Evolutionary conservation across 2,888 invertebrate genomes (phyloP).

Genomic region (Arctia plantaginis): DNA sequence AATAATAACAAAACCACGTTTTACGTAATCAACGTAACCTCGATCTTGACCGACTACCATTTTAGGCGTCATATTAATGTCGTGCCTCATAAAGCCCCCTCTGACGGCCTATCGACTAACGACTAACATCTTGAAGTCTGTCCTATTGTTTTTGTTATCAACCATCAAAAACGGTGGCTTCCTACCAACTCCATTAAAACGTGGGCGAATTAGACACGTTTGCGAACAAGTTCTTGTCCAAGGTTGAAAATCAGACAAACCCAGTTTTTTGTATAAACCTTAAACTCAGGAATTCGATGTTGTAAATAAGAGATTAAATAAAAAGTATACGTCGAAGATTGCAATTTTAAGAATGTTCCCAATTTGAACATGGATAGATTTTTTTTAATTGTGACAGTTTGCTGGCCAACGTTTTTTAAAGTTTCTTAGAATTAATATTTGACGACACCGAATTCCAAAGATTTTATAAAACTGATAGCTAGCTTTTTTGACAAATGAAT

Average conservation of each 20-base stretch:
- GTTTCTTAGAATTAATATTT: not conserved
- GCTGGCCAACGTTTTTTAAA: not conserved
- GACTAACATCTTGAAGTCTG: constrained; percentile 36
- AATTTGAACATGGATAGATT: not conserved
- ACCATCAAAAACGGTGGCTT: constrained; percentile 36
- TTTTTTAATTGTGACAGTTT: not conserved
- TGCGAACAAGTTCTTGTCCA: constrained; percentile 54
- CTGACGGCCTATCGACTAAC: constrained; percentile 28
- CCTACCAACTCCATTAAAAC: constrained; percentile 34
- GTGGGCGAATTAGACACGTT: constrained; percentile 51
- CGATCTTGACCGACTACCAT: constrained; percentile 32
- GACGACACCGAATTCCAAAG: not conserved
- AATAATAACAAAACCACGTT: not conserved
- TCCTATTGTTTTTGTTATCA: constrained; percentile 54
- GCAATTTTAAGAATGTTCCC: not conserved
- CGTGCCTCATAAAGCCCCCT: constrained; percentile 19
- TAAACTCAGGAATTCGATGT: constrained; percentile 10
- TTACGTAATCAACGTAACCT: constrained; percentile 20
- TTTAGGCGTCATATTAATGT: constrained; percentile 27
- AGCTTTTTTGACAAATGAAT: not conserved
- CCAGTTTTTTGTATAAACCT: constrained; percentile 20
- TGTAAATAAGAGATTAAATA: constrained; percentile 3
- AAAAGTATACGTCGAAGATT: not conserved
- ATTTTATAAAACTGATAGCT: no score
- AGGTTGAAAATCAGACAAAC: constrained; percentile 46